Conservation (phyloP, 2,888 invertebrate species). For the Apamea epomidion region DNA sequence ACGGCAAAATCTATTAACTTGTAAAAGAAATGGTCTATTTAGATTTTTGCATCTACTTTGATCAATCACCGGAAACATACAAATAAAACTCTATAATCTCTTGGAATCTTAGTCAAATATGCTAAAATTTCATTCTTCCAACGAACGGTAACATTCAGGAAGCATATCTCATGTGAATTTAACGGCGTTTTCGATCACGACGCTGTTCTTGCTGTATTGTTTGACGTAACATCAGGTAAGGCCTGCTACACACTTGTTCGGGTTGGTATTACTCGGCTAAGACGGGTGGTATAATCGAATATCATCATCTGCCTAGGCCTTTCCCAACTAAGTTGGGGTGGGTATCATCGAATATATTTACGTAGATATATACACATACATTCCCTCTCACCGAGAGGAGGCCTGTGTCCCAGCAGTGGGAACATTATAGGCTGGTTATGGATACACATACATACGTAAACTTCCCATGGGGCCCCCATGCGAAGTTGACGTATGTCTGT, state of each 20-base stretch:
- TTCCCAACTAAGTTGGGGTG: no score
- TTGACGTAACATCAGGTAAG: constrained; percentile 69
- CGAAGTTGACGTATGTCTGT: no score
- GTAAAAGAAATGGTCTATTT: neutral
- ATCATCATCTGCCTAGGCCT: no score
- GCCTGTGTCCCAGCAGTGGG: no score
- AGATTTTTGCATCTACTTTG: neutral
- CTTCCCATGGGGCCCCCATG: neutral
- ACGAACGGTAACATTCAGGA: constrained; percentile 64
- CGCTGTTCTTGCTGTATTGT: constrained; percentile 70
- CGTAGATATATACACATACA: neutral
- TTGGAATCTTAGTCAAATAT: constrained; percentile 24
- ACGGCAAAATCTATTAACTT: neutral
- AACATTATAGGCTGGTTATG: no score
- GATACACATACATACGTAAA: neutral
- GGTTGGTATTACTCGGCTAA: neutral
- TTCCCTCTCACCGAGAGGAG: neutral
- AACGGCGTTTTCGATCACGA: constrained; percentile 76
- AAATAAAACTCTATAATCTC: neutral
- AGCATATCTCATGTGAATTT: constrained; percentile 75
- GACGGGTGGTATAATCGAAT: neutral
- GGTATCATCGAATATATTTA: neutral
- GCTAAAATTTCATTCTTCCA: constrained; percentile 15
- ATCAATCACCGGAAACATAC: constrained; percentile 8
- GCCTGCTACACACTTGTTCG: constrained; percentile 4